Conservation (phyloP, 1,140 invertebrate genomes). For the Trachymyrmex cornetzi region DNA sequence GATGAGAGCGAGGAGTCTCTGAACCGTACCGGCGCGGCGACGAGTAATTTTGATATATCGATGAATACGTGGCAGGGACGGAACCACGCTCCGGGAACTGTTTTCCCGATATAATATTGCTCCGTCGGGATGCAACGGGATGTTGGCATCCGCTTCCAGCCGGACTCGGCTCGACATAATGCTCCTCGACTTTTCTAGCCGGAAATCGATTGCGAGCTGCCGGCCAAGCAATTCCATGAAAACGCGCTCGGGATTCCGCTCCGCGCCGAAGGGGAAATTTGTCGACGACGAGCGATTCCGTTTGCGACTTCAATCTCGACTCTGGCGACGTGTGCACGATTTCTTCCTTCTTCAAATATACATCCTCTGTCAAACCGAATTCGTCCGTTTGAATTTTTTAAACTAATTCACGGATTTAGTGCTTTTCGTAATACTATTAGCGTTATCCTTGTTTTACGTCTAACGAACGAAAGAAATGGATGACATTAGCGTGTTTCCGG, state of each 20-base stretch:
- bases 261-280: constrained; percentile 45
- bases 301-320: constrained; percentile 35
- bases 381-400: background rate
- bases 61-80: constrained; percentile 9
- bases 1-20: constrained; percentile 24
- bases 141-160: constrained; percentile 13
- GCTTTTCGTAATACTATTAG: too few species aligned
- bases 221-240: constrained; percentile 48
- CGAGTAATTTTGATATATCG: constrained; percentile 83
- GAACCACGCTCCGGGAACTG: constrained; percentile 23
- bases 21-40: constrained; percentile 42
- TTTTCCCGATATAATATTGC: constrained; percentile 77
- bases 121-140: constrained; percentile 61
- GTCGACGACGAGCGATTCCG: constrained; percentile 39
- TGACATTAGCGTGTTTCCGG: background rate
- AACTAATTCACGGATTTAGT: background rate
- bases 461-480: too few species aligned
- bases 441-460: too few species aligned
- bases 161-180: constrained; percentile 67
- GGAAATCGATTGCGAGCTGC: constrained; percentile 71
- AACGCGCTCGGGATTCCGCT: background rate
- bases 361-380: background rate
- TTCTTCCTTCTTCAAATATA: constrained; percentile 24
- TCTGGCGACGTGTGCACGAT: background rate
- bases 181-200: constrained; percentile 53